Evolutionary conservation across 2,888 invertebrate genomes (phyloP), one percentile per base, ranked within the genome.

Genomic region (Melanargia galathea): DNA sequence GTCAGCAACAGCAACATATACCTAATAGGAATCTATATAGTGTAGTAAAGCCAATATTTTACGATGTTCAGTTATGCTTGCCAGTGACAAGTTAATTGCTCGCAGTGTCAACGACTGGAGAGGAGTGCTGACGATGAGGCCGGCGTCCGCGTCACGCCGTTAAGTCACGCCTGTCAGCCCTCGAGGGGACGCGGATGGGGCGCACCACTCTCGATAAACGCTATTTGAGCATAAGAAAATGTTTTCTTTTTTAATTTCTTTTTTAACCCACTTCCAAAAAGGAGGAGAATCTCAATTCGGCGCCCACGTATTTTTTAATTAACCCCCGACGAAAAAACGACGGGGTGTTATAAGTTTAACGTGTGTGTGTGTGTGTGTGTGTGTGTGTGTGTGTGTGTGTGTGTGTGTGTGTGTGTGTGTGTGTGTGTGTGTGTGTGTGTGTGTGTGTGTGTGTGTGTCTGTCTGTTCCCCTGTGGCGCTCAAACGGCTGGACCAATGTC

Each of bases 71-170:
- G 61, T 64, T 60, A 60, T 54, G 59, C 69, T 70, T 70, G 64
- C 70, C 73, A 80, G 72, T 83, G 87, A 89, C 87, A 88, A 82
- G 73, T 86, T 87, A 84, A 87, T 88, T 82, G 85, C 76, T 73
- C 63, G 62, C 76, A 74, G 75, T 81, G 84, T 84, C 84, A 83
- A 75, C 80, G 76, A 72, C 72, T 75, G 76, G 60, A 26, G 65
- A 69, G 61, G 49, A 55, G 60, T 52, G 70, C 60, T 66, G 66
- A 68, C 57, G 61, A 66, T 57, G 56, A 46, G 20, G 33, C 52
- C 30, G 62, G 33, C 26, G 26, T n/a, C 26, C 4, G 30, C 57
- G 33, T 63, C 55, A 24, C n/a, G 48, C 52, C 51, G 35, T 52
- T 55, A 62, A 59, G 62, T 51, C 61, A 57, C 60, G 55, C 55